Evolutionary conservation across 2,113 vertebrate genomes (phyloP).

Genomic region (Ginglymostoma cirratum): DNA sequence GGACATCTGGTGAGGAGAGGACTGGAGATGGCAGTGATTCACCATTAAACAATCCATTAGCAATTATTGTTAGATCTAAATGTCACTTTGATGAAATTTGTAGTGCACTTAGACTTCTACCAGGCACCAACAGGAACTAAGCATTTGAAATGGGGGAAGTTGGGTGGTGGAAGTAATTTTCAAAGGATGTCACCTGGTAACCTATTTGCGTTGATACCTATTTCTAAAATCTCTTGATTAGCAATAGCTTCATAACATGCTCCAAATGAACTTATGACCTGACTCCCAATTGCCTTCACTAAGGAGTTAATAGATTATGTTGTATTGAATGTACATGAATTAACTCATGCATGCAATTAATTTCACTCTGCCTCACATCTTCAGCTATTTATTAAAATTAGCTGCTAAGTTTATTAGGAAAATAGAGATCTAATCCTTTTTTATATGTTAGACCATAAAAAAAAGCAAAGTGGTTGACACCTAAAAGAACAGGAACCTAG

Average conservation of each 20-base stretch:
- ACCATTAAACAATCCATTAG: background rate
- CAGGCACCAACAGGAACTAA: background rate
- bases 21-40: background rate
- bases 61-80: background rate
- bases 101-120: background rate
- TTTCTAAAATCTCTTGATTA: background rate
- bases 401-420: background rate
- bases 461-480: background rate
- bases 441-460: background rate
- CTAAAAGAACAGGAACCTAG: background rate
- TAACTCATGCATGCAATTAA: background rate
- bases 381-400: background rate
- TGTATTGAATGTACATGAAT: background rate
- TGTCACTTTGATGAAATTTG: background rate
- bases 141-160: background rate
- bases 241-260: background rate
- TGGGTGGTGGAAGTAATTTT: background rate
- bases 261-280: background rate
- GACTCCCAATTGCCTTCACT: background rate
- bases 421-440: background rate
- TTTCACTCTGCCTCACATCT: background rate
- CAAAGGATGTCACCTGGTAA: background rate
- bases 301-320: background rate
- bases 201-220: background rate
- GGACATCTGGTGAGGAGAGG: background rate